Base-by-base conservation (phyloP, 1,140 invertebrate species). In the Epicauta chinensis region DNA sequence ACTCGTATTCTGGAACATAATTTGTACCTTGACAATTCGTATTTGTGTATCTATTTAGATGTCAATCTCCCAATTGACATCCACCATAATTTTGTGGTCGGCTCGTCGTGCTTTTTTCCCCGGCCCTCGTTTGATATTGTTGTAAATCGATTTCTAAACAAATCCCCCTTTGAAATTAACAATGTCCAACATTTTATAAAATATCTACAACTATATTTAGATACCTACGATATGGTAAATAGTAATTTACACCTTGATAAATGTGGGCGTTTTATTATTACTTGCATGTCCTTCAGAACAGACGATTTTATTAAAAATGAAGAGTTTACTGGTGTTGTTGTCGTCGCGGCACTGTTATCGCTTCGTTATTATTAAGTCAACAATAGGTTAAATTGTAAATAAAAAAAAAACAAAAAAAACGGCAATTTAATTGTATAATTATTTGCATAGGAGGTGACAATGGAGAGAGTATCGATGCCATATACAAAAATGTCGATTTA, bases 11-110 rank as follows among this genome's bases (percentile, higher is more conserved):
- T 7, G n/a, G n/a, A 23, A 2, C 23, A 23, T 23, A 23, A 23
- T 23, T 23, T 23, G 23, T 23, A 23, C 23, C n/a, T 23, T 23
- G 23, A 23, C 23, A 23, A 39, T 55, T 55, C 42, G 39, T 51
- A 45, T 42, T 41, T 13, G 23, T 16, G 42, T 55, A 39, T 55
- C 53, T 55, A 55, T 55, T 55, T 55, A 55, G 53, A 55, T 45
- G 53, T 55, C 53, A 55, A 45, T 55, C 53, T 50, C 7, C 32
- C 41, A 55, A 55, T 55, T 35, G 53, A 55, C 47, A 55, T 48
- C 39, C 36, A 42, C 46, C 46, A 50, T 55, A 55, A 50, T 31
- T 44, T 35, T 46, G 43, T 35, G 23, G 7, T 23, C 23, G 23
- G 23, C n/a, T n/a, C n/a, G n/a, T n/a, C n/a, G n/a, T 5, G 23